A percentile compares a stretch with the other conserved stretches of the same genome.
Evolutionary conservation across 2,797 vertebrate species (phyloP).

Genomic region (Kryptopterus vitreolus): DNA sequence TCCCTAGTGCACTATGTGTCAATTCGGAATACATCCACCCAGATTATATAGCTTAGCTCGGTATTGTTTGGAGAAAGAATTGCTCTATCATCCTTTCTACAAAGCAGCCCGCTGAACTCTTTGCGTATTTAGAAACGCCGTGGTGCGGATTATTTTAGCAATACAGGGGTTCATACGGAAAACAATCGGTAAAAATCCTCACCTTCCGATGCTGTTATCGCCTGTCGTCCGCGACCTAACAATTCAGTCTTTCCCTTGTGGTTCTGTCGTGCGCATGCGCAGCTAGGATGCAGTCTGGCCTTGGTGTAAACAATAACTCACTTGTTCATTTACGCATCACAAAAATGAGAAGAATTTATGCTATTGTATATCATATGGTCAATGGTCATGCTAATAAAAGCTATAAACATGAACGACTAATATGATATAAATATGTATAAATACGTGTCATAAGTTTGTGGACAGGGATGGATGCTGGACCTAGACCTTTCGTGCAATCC

Average conservation of each 20-base stretch:
- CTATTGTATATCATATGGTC: not conserved
- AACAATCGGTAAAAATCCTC: slow-evolving; percentile 13
- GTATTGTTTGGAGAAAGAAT: slow-evolving; percentile 33
- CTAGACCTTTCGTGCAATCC: too few species aligned
- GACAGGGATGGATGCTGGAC: too few species aligned
- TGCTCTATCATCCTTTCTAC: slow-evolving; percentile 20
- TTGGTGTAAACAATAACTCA: not conserved
- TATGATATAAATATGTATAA: not conserved
- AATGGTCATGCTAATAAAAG: not conserved
- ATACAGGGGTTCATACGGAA: not conserved
- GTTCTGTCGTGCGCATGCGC: slow-evolving; percentile 31
- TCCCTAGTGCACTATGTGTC: not conserved
- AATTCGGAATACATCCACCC: not conserved
- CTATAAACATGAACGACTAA: not conserved
- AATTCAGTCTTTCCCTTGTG: slow-evolving; percentile 32
- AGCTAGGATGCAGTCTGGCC: not conserved
- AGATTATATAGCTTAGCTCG: slow-evolving; percentile 10
- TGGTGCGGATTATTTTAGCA: not conserved
- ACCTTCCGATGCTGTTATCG: slow-evolving; percentile 22
- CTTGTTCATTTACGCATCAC: not conserved
- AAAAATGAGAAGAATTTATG: not conserved
- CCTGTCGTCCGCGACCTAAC: slow-evolving; percentile 13
- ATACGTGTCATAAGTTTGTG: not conserved
- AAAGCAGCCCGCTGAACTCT: not conserved
- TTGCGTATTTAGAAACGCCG: not conserved